A percentile compares a stretch with the other conserved stretches of the same genome.
Conservation (phyloP, 2,888 invertebrate species). For the Blera fallax region DNA sequence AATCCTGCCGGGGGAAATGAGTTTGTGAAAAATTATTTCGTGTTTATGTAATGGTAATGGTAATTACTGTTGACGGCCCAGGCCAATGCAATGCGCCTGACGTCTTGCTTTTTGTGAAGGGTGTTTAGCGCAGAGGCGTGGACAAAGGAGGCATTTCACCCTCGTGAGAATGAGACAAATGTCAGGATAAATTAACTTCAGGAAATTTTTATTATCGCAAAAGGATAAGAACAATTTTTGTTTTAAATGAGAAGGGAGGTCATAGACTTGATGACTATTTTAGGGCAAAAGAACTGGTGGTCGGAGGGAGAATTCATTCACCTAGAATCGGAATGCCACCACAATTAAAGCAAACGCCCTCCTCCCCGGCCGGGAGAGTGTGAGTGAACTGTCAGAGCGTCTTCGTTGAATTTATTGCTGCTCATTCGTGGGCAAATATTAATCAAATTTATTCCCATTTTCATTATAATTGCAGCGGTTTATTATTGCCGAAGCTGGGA, state of each 20-base stretch:
- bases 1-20: conserved; percentile 62
- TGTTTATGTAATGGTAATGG: conserved; percentile 71
- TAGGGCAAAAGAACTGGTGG: conserved; percentile 28
- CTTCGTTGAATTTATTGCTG: conserved; percentile 56
- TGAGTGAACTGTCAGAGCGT: background rate
- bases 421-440: conserved; percentile 66
- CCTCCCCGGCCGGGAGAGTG: background rate
- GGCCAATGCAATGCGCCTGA: conserved; percentile 49
- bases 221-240: conserved; percentile 64
- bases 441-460: conserved; percentile 68
- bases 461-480: conserved; percentile 67
- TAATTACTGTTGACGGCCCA: conserved; percentile 70
- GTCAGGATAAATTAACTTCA: conserved; percentile 69
- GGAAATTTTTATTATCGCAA: conserved; percentile 72
- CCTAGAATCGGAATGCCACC: conserved; percentile 26
- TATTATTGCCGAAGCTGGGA: conserved; percentile 55
- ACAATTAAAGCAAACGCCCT: conserved; percentile 44
- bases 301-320: conserved; percentile 32
- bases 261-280: conserved; percentile 43
- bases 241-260: conserved; percentile 28
- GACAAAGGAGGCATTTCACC: conserved; percentile 30
- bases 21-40: conserved; percentile 71
- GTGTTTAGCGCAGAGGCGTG: background rate
- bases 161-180: conserved; percentile 63
- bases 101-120: background rate